Conservation (phyloP, 37 sponge, comb jelly and placozoan species). For the Cliona cf. orientalis region DNA sequence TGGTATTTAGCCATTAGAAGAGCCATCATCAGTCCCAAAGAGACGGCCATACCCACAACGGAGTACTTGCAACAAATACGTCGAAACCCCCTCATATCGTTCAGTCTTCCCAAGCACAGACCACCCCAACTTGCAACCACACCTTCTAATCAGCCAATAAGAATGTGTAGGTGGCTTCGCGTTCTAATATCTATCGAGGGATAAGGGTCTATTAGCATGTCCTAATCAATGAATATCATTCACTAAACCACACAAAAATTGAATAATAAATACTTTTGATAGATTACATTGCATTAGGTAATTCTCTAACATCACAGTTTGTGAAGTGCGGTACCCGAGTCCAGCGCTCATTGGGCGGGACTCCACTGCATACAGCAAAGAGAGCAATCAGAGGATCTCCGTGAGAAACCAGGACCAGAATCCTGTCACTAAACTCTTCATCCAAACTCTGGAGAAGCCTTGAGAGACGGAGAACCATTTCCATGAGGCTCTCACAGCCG, state of each 20-base stretch:
- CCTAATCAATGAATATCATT: too few relatives aligned
- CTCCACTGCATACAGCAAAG: slow-evolving; percentile 3
- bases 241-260: background rate
- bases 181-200: too few relatives aligned
- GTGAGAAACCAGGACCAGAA: slow-evolving; percentile 45
- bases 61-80: too few relatives aligned
- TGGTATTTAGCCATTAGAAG: too few relatives aligned
- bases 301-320: slow-evolving; percentile 45
- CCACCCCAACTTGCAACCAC: too few relatives aligned
- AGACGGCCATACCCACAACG: too few relatives aligned
- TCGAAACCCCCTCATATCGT: too few relatives aligned
- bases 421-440: slow-evolving; percentile 7
- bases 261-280: background rate
- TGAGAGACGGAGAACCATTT: slow-evolving; percentile 3
- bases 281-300: background rate
- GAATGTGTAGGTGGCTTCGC: too few relatives aligned
- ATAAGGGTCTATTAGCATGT: too few relatives aligned
- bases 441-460: slow-evolving; percentile 13
- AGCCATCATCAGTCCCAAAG: too few relatives aligned
- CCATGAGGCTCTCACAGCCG: slow-evolving; percentile 35
- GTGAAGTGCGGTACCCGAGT: background rate
- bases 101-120: too few relatives aligned
- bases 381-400: slow-evolving; percentile 40
- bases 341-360: slow-evolving; percentile 10
- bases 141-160: too few relatives aligned